Base-by-base conservation (phyloP, 2,113 vertebrate species). In the Podarcis muralis region DNA sequence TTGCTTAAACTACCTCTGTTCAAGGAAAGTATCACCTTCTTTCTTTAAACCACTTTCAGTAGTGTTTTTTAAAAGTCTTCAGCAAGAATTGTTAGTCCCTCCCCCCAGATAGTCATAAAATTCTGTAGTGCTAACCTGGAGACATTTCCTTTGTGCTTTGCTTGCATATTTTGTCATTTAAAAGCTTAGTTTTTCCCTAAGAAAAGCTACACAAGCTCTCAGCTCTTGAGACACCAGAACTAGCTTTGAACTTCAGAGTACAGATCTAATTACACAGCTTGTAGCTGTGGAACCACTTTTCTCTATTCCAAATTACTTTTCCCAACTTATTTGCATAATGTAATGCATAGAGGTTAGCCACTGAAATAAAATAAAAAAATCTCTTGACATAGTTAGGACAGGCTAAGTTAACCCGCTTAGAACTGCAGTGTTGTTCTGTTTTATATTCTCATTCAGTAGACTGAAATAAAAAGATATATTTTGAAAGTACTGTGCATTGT, bases 231-330 rank as follows among this genome's bases (percentile, higher is more conserved):
- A 93, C 90, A 95, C 93, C 91, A 92, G 93, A 94, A 93, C 91
- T 95, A 81, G 87, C 95, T 96, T 94, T 96, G 91, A 97, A 95
- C 93, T 97, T 92, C 90, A 12, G 40, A 95, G 74, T 94, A 76
- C 87, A 94, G 93, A 95, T 97, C 96, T 97, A 96, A 97, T 97
- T 97, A 96, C 95, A 93, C 94, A 96, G 93, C 92, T 95, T 96
- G 93, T 95, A 95, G 94, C 95, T 95, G 93, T 87, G 86, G 93
- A 96, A 94, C 93, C 7, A 22, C 89, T 95, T 93, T 94, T 95
- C 79, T 95, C 91, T 94, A 66, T 92, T 96, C 93, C 93, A 93
- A 96, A 96, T 97, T 94, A 93, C 93, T 95, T 96, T 95, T 91
- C 27, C 86, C 92, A 89, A 92, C 93, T 93, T 95, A 97, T 97